Percentiles rank a stretch among this genome's conserved stretches.
These are phyloP conservation scores for Semotilus atromaculatus DNA, from an alignment of 2,797 vertebrate species.

Conservation along the genomic window DNA sequence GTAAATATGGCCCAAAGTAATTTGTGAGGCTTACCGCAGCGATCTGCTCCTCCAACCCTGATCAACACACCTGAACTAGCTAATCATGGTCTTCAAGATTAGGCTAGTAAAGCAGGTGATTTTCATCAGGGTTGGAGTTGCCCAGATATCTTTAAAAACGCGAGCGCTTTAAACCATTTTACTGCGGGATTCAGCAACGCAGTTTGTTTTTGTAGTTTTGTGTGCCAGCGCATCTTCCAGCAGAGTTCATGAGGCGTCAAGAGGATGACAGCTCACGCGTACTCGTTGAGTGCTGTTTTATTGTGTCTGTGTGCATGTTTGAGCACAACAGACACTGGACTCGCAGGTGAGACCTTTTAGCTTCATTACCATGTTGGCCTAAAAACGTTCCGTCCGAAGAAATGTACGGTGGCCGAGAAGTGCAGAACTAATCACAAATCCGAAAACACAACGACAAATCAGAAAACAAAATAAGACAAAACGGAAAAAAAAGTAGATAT, in stretches of 20 bases:
- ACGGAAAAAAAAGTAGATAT: too few species aligned
- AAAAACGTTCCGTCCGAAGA: not conserved
- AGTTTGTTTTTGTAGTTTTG: too few species aligned
- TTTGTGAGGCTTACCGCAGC: too few species aligned
- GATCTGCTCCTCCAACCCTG: not conserved
- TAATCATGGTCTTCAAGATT: not conserved
- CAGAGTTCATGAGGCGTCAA: slow-evolving; percentile 58
- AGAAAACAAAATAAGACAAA: too few species aligned
- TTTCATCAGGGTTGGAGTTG: not conserved
- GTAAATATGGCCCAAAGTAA: too few species aligned
- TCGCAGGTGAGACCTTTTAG: slow-evolving; percentile 57
- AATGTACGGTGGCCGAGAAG: not conserved
- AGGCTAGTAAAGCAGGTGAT: not conserved
- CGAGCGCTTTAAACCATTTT: accelerated
- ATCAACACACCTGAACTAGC: not conserved
- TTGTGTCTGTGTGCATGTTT: slow-evolving; percentile 59
- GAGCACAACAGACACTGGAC: slow-evolving; percentile 7
- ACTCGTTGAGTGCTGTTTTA: slow-evolving; percentile 61
- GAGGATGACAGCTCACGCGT: slow-evolving; percentile 60
- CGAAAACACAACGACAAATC: too few species aligned
- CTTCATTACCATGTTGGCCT: not conserved
- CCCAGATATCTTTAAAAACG: not conserved
- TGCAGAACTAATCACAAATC: too few species aligned
- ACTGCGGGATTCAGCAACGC: too few species aligned
- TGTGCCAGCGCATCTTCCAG: slow-evolving; percentile 32